Evolutionary conservation across 2,888 invertebrate genomes (phyloP).

Genomic region (Mythimna pallens): DNA sequence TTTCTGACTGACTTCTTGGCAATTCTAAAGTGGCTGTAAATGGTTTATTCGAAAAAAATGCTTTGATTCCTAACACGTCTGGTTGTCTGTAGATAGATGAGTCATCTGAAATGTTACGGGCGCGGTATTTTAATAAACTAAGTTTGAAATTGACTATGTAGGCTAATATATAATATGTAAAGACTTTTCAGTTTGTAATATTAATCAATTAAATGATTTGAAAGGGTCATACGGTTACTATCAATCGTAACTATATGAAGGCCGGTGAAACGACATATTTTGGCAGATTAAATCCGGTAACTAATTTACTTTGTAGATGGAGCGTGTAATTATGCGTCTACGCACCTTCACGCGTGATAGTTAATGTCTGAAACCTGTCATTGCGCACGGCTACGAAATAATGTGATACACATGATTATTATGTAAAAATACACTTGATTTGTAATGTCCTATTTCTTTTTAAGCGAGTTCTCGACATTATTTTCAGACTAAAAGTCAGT

Average conservation of each 20-base stretch:
- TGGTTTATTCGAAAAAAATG: no score
- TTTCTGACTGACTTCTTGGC: no score
- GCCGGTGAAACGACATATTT: slow-evolving; percentile 14
- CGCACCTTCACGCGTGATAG: not conserved
- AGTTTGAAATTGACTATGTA: not conserved
- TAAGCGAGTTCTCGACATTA: not conserved
- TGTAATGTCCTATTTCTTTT: not conserved
- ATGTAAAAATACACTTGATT: not conserved
- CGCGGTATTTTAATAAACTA: not conserved
- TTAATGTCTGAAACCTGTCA: slow-evolving; percentile 16
- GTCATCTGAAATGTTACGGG: not conserved
- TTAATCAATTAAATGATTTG: not conserved
- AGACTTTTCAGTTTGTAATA: not conserved
- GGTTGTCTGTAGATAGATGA: not conserved
- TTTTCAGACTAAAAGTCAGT: not conserved
- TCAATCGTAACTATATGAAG: not conserved
- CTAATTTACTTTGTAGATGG: slow-evolving; percentile 21
- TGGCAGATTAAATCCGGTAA: slow-evolving; percentile 17
- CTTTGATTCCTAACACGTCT: no score
- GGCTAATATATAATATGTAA: not conserved
- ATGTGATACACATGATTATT: not conserved
- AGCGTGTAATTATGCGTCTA: slow-evolving; percentile 24
- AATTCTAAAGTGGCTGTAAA: no score
- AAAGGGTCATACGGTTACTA: not conserved
- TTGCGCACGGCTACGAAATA: not conserved